Evolutionary conservation across 2,113 vertebrate genomes (phyloP).

Genomic region (Atherinomorus stipes): DNA sequence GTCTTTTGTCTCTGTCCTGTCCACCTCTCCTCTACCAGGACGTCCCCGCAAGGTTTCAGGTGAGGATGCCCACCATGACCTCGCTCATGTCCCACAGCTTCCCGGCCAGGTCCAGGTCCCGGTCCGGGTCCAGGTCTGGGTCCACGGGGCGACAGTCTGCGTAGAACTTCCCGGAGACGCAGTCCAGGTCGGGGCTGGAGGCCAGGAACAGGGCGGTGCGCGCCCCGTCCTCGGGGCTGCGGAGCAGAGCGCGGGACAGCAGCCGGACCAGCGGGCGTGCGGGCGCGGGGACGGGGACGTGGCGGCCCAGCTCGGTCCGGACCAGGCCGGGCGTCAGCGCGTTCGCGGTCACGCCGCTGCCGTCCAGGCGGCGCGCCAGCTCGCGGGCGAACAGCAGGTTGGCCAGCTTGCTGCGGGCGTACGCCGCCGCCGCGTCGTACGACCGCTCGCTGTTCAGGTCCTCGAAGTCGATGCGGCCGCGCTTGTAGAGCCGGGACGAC

Average conservation of each 20-base stretch:
- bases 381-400: constrained; percentile 37
- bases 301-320: constrained; percentile 28
- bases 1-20: no score
- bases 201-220: constrained; percentile 19
- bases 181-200: constrained; percentile 9
- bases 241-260: constrained; percentile 18
- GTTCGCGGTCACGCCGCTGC: constrained; percentile 24
- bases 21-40: no score
- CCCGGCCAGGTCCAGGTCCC: neutral
- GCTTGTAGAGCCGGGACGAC: constrained; percentile 34
- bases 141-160: neutral
- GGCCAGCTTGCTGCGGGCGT: constrained; percentile 38
- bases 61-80: constrained; percentile 36
- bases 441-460: constrained; percentile 29
- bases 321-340: constrained; percentile 27
- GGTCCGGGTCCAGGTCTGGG: constrained; percentile 25
- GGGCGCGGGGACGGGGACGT: neutral
- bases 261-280: no score
- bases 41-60: neutral
- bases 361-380: constrained; percentile 31
- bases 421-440: constrained; percentile 21
- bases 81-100: constrained; percentile 44
- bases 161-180: constrained; percentile 23
- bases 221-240: constrained; percentile 16
- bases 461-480: neutral